These are phyloP conservation scores for Agriopis marginaria DNA, from an alignment of 2,888 invertebrate species.

Conservation along the genomic window DNA sequence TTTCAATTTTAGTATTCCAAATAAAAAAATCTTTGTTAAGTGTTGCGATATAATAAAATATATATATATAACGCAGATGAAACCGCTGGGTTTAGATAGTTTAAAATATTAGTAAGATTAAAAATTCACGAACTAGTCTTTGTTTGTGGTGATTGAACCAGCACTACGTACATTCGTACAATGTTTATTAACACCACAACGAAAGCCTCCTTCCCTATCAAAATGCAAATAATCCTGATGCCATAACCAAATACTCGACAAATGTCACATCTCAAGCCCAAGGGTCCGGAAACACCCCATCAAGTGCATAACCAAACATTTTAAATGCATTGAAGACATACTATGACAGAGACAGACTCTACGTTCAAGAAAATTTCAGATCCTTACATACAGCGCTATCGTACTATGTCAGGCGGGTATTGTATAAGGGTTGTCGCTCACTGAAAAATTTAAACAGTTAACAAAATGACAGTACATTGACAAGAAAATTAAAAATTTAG, in stretches of 20 bases:
- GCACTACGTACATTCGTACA: not conserved
- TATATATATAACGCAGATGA: too few relatives aligned
- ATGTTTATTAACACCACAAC: not conserved
- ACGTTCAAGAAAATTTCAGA: not conserved
- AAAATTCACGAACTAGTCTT: too few relatives aligned
- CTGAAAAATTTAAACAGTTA: not conserved
- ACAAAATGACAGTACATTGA: not conserved
- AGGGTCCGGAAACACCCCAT: conserved; percentile 30
- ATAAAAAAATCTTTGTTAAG: too few relatives aligned
- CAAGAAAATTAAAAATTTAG: too few relatives aligned
- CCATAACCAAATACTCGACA: conserved; percentile 31
- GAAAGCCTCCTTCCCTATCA: not conserved
- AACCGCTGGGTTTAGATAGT: too few relatives aligned
- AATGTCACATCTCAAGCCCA: conserved; percentile 32
- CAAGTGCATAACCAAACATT: conserved; percentile 53
- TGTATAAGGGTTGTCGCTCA: conserved; percentile 2
- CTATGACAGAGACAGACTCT: not conserved
- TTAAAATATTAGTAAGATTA: too few relatives aligned
- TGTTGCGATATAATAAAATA: too few relatives aligned
- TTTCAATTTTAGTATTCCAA: too few relatives aligned
- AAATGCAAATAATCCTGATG: conserved; percentile 35
- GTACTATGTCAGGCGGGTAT: not conserved
- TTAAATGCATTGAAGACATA: conserved; percentile 51
- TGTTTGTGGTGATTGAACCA: not conserved
- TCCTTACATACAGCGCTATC: not conserved